These are phyloP conservation scores for Blastomussa wellsi DNA, from an alignment of 92 coral and sea anemone genomes.

Conservation along the genomic window DNA sequence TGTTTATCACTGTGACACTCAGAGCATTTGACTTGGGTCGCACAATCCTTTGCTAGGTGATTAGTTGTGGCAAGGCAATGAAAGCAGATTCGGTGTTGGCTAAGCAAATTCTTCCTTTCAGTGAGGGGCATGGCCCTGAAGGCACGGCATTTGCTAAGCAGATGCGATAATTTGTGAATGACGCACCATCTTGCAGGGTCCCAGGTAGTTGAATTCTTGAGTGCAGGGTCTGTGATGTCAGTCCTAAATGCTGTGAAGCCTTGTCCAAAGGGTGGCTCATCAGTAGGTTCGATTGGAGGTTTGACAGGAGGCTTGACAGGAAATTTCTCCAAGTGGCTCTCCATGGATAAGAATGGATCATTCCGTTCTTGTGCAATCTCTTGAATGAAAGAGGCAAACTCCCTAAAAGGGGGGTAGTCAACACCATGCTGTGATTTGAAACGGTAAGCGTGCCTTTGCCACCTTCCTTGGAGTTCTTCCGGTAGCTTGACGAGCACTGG, in stretches of 20 bases:
- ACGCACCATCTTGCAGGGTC: conserved; percentile 42
- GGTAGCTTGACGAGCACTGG: conserved; percentile 53
- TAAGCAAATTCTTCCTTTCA: conserved; percentile 35
- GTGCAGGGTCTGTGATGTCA: conserved; percentile 13
- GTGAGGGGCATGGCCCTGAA: conserved; percentile 36
- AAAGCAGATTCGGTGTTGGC: conserved; percentile 37
- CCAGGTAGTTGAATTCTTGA: background rate
- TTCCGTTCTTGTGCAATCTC: conserved; percentile 51
- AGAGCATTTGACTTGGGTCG: background rate
- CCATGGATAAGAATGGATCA: conserved; percentile 51
- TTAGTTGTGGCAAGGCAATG: conserved; percentile 41
- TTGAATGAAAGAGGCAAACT: conserved; percentile 50
- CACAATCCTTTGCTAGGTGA: conserved; percentile 49
- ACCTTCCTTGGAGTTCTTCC: conserved; percentile 50
- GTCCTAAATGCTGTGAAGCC: conserved; percentile 30
- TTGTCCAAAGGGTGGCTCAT: background rate
- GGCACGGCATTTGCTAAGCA: conserved; percentile 46
- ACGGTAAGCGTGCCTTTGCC: conserved; percentile 66
- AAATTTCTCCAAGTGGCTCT: background rate
- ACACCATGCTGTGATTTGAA: conserved; percentile 26
- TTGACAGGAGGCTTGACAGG: background rate
- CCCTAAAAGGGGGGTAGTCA: conserved; percentile 60
- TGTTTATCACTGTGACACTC: conserved; percentile 59
- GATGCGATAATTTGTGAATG: conserved; percentile 48
- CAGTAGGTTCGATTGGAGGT: background rate